Evolutionary conservation across 1,140 invertebrate genomes (phyloP), one percentile per base, ranked within the genome.

Genomic region (Diabrotica undecimpunctata): DNA sequence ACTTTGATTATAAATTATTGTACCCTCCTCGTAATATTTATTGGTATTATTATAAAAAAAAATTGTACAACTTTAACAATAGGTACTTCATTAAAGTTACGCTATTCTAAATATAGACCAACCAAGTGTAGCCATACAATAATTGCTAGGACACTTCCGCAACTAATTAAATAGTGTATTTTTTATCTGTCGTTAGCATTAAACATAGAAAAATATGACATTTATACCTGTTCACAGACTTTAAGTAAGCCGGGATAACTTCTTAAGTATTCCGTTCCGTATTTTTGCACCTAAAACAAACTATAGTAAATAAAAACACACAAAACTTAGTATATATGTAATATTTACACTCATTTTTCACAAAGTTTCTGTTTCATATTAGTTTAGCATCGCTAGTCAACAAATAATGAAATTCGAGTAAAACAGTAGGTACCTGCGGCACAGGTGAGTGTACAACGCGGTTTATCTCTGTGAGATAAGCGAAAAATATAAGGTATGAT

Each of bases 281-380:
- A 37, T 37, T 57, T 57, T 12, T 57, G 54, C 10, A 9, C 35
- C 54, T 55, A 9, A 11, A 25, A 36, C 13, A 25, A 55, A 55
- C 11, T 12, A 14, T 12, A 14, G n/a, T 53, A 53, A 53, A 7
- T 11, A 53, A 14, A 12, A 12, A 53, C n/a, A 10, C 14, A 53
- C 0, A 35, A 25, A 55, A 13, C 25, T 35, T 4, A 25, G 1
- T 25, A 55, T n/a, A n/a, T n/a, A 10, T 25, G 8, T 14, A 11
- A 25, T 12, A 57, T 35, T 37, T 57, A 57, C 55, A 57, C 55
- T 57, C 55, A 57, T 57, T 57, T 57, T 57, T 10, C n/a, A 55
- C 11, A 7, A 6, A 55, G 36, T 10, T 14, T 55, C 12, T 25
- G 1, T 25, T 25, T 25, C 25, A 25, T 25, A 25, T 25, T 25